These are phyloP conservation scores for Drosophila longiperda DNA, from an alignment of 2,888 invertebrate species.

Conservation along the genomic window DNA sequence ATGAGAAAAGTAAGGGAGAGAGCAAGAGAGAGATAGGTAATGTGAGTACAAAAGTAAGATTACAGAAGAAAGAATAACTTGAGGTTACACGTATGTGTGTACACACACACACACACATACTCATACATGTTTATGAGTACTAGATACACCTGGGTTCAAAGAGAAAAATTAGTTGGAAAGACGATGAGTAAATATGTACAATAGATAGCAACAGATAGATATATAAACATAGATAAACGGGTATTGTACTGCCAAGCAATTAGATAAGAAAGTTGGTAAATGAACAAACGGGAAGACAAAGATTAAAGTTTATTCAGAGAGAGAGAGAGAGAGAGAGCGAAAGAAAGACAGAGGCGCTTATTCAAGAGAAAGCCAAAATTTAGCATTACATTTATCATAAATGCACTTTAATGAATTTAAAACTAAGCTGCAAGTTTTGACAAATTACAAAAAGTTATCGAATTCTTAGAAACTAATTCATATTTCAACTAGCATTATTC, in stretches of 20 bases:
- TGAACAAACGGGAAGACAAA: constrained; percentile 28
- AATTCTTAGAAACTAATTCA: neutral
- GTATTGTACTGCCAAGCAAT: constrained; percentile 19
- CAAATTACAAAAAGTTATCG: constrained; percentile 7
- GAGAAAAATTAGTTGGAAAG: constrained; percentile 57
- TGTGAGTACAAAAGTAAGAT: constrained; percentile 39
- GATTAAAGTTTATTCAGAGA: constrained; percentile 17
- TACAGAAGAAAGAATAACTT: constrained; percentile 49
- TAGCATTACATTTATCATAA: neutral
- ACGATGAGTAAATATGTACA: constrained; percentile 51
- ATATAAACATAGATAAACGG: constrained; percentile 15
- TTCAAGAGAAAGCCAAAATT: constrained; percentile 23
- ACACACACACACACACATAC: neutral
- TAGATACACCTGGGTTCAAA: constrained; percentile 42
- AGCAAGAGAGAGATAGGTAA: constrained; percentile 1
- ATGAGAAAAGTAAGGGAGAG: neutral
- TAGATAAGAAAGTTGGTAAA: constrained; percentile 54
- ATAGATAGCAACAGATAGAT: constrained; percentile 34
- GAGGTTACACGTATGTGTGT: constrained; percentile 39
- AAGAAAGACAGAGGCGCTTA: no score
- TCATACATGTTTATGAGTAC: constrained; percentile 16
- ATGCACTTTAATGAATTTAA: constrained; percentile 2
- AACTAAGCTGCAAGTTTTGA: constrained; percentile 6
- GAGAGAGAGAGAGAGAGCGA: neutral
- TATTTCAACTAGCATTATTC: constrained; percentile 1